phyloP scores from a whole-genome alignment of 1,140 invertebrate species.

The Polypedilum pembai region DNA sequence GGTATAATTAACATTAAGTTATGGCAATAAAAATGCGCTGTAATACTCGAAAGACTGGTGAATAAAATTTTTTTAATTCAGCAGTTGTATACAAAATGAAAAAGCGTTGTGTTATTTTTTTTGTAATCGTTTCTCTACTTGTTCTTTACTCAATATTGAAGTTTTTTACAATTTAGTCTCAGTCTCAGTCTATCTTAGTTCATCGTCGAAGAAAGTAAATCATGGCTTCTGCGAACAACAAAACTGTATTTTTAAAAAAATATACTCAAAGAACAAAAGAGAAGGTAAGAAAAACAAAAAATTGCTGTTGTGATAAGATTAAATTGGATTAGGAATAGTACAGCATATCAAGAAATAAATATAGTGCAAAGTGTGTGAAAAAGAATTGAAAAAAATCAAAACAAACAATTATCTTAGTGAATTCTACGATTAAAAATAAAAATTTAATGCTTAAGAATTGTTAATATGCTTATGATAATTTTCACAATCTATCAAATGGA shows the following conservation, averaged over 20 bases:
- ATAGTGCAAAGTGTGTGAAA: background rate
- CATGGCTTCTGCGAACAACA: slow-evolving; percentile 7
- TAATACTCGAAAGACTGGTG: too few species aligned
- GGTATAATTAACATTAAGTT: too few species aligned
- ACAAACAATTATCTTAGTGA: background rate
- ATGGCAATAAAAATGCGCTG: too few species aligned
- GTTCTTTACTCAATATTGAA: too few species aligned
- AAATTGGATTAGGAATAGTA: background rate
- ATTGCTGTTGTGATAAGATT: background rate
- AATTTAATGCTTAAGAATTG: background rate
- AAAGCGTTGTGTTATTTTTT: too few species aligned
- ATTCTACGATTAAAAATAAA: background rate
- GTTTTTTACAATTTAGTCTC: background rate
- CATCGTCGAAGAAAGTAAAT: background rate
- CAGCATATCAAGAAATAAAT: slow-evolving; percentile 19
- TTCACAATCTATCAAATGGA: background rate
- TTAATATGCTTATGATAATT: background rate
- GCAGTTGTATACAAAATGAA: too few species aligned
- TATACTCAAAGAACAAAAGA: slow-evolving; percentile 22
- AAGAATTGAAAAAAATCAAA: background rate
- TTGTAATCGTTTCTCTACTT: too few species aligned
- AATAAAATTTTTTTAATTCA: too few species aligned
- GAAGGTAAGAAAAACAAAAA: background rate
- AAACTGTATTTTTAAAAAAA: slow-evolving; percentile 18
- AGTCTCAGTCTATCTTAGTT: slow-evolving; percentile 3